Conservation (phyloP, 2,888 invertebrate species). For the Microchrysa polita region DNA sequence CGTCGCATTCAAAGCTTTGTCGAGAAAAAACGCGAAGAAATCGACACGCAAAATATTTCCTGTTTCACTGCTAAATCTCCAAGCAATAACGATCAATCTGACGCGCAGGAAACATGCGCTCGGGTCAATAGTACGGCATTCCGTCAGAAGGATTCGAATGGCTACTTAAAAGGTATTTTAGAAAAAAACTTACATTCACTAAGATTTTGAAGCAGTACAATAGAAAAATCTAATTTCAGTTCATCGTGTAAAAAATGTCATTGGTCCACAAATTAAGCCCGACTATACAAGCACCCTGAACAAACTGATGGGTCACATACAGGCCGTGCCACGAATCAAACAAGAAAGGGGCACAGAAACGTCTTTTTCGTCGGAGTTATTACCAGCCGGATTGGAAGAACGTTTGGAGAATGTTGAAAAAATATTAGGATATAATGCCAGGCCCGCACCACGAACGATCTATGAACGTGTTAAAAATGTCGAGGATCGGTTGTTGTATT, state of each 20-base stretch:
- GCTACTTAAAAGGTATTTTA: constrained; percentile 85
- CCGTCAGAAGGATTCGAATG: constrained; percentile 77
- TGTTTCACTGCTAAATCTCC: constrained; percentile 71
- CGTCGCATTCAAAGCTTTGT: constrained; percentile 79
- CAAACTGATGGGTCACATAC: constrained; percentile 63
- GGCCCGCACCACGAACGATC: constrained; percentile 71
- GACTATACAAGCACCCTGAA: constrained; percentile 64
- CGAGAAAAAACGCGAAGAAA: constrained; percentile 78
- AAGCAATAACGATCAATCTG: constrained; percentile 56
- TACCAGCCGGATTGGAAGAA: constrained; percentile 70
- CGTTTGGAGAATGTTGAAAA: constrained; percentile 73
- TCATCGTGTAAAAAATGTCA: constrained; percentile 74
- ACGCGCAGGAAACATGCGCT: constrained; percentile 73
- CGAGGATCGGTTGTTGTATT: constrained; percentile 76
- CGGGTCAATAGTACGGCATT: constrained; percentile 78
- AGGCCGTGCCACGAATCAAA: constrained; percentile 16
- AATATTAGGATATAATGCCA: constrained; percentile 66
- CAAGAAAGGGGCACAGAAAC: constrained; percentile 37
- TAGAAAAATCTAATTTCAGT: constrained; percentile 70
- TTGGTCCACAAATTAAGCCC: constrained; percentile 72
- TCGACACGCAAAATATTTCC: constrained; percentile 76
- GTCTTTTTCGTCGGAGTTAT: constrained; percentile 17
- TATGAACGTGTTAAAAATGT: constrained; percentile 76
- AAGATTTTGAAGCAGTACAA: too few relatives aligned
- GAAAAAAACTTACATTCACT: too few relatives aligned